Evolutionary conservation across 2,888 invertebrate genomes (phyloP), one percentile per base, ranked within the genome.

Genomic region (Camptogramma bilineatum): DNA sequence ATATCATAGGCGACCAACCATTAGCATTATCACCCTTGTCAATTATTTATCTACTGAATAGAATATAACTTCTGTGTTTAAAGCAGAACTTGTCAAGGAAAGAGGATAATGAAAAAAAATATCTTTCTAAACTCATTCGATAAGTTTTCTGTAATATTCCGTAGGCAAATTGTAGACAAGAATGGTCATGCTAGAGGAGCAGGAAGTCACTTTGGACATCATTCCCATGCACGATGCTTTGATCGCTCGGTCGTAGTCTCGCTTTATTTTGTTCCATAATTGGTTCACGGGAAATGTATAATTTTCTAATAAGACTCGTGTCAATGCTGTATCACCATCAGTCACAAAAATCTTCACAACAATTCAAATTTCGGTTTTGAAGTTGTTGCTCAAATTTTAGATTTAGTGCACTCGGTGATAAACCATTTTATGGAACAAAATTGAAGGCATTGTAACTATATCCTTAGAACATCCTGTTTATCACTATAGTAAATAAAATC

Each of bases 181-280:
- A 13, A 4, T 39, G 13, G 13, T 39, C 13, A 39, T 39, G 34
- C 34, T 34, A 34, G 34, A 13, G 80, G 77, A 42, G 63, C 50
- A 44, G 60, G 59, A 55, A 47, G 42, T 81, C 60, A 63, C 66
- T 72, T 73, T 73, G 63, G 62, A 71, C 71, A 71, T 69, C 56
- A 66, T 70, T 68, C 64, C 19, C 63, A 59, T 57, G 59, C 67
- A 68, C 65, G 73, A 73, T 74, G 69, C 70, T 64, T 75, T 74
- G 79, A 75, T 83, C 81, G 82, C 80, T 78, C 74, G 68, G 77
- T 85, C 47, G 54, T 51, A 44, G 52, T 60, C 83, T 87, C 83
- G 72, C 84, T 88, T 89, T 81, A 85, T 90, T 90, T 91, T 86
- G 91, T 90, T 91, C 91, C 91, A 88, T 82, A 57, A 18, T 31